These are phyloP conservation scores for Cheilosia variabilis DNA, from an alignment of 2,888 invertebrate species.

Conservation along the genomic window DNA sequence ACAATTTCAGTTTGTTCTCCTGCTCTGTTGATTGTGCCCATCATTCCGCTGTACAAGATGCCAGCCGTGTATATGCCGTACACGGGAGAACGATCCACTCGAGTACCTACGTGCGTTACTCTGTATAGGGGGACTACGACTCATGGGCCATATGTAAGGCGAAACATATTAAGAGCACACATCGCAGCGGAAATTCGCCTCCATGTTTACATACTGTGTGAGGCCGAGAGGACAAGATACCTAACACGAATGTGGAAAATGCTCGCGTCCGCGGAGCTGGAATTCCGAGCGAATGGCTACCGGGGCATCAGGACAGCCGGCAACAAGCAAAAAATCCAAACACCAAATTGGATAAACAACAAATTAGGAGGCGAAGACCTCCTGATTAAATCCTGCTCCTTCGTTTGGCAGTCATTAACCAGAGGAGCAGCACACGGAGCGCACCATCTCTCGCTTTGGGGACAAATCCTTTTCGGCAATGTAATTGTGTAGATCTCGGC, in stretches of 20 bases:
- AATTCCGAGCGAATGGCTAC: slow-evolving; percentile 65
- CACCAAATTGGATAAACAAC: slow-evolving; percentile 75
- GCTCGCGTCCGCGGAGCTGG: slow-evolving; percentile 33
- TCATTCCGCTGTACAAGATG: slow-evolving; percentile 62
- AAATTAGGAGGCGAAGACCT: slow-evolving; percentile 75
- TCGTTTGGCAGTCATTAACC: slow-evolving; percentile 57
- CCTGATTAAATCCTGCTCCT: slow-evolving; percentile 72
- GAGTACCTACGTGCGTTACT: slow-evolving; percentile 61
- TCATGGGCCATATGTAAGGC: slow-evolving; percentile 43
- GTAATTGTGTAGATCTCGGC: slow-evolving; percentile 60
- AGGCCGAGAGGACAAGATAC: slow-evolving; percentile 75
- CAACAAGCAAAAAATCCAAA: slow-evolving; percentile 55
- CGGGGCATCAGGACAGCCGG: slow-evolving; percentile 30
- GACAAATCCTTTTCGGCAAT: slow-evolving; percentile 72
- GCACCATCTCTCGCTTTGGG: slow-evolving; percentile 40
- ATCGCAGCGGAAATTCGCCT: slow-evolving; percentile 70
- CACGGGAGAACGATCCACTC: slow-evolving; percentile 29
- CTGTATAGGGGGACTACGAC: neutral
- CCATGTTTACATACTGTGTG: slow-evolving; percentile 75
- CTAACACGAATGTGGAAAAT: slow-evolving; percentile 75
- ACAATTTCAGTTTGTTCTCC: slow-evolving; percentile 69
- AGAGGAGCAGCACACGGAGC: slow-evolving; percentile 15
- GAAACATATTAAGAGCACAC: slow-evolving; percentile 71
- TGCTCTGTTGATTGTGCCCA: slow-evolving; percentile 58
- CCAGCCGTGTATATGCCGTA: slow-evolving; percentile 43